These are phyloP conservation scores for Octonoba sinensis DNA, from an alignment of 2,888 invertebrate species.

Conservation along the genomic window DNA sequence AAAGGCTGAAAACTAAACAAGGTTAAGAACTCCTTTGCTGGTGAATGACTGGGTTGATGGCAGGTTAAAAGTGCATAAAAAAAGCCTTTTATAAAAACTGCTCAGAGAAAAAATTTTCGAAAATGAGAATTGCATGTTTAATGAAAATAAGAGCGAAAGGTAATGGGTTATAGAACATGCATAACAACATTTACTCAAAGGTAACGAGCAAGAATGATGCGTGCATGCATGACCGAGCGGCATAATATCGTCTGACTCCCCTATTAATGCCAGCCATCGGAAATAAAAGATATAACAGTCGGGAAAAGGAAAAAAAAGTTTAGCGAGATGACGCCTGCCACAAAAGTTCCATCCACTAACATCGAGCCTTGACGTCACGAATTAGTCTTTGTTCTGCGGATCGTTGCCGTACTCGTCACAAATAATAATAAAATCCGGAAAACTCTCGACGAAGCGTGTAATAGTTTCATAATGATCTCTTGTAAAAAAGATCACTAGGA, in stretches of 20 bases:
- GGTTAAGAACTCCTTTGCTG: too few species aligned
- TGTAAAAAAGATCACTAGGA: constrained; percentile 42
- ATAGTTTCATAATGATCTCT: constrained; percentile 53
- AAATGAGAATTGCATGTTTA: constrained; percentile 17
- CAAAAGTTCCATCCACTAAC: constrained; percentile 2
- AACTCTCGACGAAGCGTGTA: constrained; percentile 43
- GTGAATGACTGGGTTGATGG: too few species aligned
- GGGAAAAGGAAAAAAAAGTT: constrained; percentile 13
- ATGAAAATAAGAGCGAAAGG: not conserved
- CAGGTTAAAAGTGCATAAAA: too few species aligned
- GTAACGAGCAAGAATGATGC: constrained; percentile 34
- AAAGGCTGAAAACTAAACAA: too few species aligned
- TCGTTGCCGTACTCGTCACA: constrained; percentile 5
- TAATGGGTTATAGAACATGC: constrained; percentile 35
- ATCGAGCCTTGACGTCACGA: constrained; percentile 53
- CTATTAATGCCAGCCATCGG: constrained; percentile 45
- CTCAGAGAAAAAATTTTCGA: not conserved
- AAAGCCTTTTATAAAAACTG: too few species aligned
- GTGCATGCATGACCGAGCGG: constrained; percentile 48
- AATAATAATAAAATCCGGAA: constrained; percentile 45
- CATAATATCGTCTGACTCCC: constrained; percentile 31
- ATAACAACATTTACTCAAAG: constrained; percentile 37
- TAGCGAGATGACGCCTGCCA: constrained; percentile 6
- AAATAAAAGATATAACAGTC: constrained; percentile 37
- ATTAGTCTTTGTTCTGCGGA: constrained; percentile 34